A percentile compares a stretch with the other conserved stretches of the same genome.
Conservation (phyloP, 1,140 invertebrate species). For the Leptonema lineaticorne region DNA sequence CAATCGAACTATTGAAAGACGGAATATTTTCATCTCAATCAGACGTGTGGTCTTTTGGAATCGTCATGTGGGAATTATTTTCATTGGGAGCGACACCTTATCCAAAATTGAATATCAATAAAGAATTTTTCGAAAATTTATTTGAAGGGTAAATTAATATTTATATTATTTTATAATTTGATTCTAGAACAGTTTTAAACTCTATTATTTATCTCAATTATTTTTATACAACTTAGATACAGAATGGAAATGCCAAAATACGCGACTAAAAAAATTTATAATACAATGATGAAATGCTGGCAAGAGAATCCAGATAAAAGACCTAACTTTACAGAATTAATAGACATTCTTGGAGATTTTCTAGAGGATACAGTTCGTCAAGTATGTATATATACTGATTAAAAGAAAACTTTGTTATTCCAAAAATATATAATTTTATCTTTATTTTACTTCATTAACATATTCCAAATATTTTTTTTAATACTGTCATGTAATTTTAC, state of each 20-base stretch:
- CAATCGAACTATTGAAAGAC: constrained; percentile 78
- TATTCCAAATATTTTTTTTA: too few relatives aligned
- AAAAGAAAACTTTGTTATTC: too few relatives aligned
- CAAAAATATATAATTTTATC: too few relatives aligned
- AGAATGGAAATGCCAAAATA: constrained; percentile 83
- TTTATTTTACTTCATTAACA: too few relatives aligned
- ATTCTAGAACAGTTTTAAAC: not conserved
- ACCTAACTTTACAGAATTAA: constrained; percentile 76
- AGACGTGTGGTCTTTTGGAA: constrained; percentile 92
- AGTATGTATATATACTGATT: too few relatives aligned
- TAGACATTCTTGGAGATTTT: constrained; percentile 72
- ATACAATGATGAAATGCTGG: constrained; percentile 88
- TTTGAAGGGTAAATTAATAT: constrained; percentile 66
- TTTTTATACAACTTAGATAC: constrained; percentile 55
- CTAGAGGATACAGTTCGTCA: constrained; percentile 79
- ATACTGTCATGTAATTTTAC: too few relatives aligned
- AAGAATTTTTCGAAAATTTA: constrained; percentile 72
- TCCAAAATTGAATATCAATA: constrained; percentile 74
- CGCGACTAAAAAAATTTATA: constrained; percentile 74
- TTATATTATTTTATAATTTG: not conserved
- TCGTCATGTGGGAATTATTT: constrained; percentile 94
- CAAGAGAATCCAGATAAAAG: constrained; percentile 70
- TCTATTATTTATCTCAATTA: not conserved
- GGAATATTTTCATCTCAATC: constrained; percentile 82
- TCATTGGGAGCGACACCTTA: constrained; percentile 87